Conservation (phyloP, 2,888 invertebrate genomes). For the Microctonus brassicae region DNA sequence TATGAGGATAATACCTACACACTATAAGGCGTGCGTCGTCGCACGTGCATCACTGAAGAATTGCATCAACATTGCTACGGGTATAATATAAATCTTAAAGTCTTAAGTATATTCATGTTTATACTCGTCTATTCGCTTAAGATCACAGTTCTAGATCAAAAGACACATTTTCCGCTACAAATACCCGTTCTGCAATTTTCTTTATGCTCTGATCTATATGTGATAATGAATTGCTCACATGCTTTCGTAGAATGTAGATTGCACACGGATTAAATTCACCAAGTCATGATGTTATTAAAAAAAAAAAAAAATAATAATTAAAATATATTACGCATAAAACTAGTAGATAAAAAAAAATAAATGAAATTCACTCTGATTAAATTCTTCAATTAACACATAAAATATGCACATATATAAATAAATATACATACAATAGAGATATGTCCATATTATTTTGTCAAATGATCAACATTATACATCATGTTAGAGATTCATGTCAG, state of each 20-base stretch:
- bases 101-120: neutral
- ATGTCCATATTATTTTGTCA: neutral
- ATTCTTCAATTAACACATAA: neutral
- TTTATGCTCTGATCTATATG: slow-evolving; percentile 9
- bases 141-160: slow-evolving; percentile 25
- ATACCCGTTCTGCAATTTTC: slow-evolving; percentile 5
- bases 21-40: neutral
- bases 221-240: slow-evolving; percentile 21
- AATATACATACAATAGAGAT: no score
- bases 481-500: neutral
- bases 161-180: neutral
- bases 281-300: slow-evolving; percentile 22
- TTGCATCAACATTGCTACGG: neutral
- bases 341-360: neutral
- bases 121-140: neutral
- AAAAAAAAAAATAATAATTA: slow-evolving; percentile 21
- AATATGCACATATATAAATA: no score
- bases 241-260: slow-evolving; percentile 30
- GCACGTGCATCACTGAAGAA: neutral
- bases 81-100: neutral
- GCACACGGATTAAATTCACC: slow-evolving; percentile 21
- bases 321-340: neutral
- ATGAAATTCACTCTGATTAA: neutral
- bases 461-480: neutral
- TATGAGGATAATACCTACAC: neutral